These are phyloP conservation scores for Stichodactyla helianthus DNA, from an alignment of 64 coral and sea anemone genomes.

Conservation along the genomic window DNA sequence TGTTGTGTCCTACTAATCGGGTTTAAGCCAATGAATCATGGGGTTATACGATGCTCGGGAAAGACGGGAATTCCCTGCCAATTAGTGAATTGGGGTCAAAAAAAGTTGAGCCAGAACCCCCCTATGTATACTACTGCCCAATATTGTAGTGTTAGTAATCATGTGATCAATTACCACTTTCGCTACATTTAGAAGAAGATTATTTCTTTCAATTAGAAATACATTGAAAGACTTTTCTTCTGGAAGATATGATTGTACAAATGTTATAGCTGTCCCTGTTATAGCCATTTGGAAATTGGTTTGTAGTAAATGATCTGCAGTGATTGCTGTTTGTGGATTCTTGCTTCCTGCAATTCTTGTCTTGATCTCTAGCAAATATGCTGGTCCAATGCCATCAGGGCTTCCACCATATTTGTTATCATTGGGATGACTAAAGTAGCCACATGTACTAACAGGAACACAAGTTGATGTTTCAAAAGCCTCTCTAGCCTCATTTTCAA, in stretches of 20 bases:
- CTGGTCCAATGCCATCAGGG: conserved; percentile 36
- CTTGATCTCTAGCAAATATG: conserved; percentile 34
- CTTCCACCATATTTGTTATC: conserved; percentile 43
- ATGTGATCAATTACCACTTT: conserved; percentile 21
- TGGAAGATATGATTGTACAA: too few species aligned
- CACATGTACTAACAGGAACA: conserved; percentile 29
- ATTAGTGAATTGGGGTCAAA: too few species aligned
- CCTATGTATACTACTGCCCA: too few species aligned
- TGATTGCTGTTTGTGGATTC: too few species aligned
- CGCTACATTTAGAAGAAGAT: conserved; percentile 19
- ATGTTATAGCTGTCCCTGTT: conserved; percentile 33
- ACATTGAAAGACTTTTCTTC: too few species aligned
- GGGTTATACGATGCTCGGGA: too few species aligned
- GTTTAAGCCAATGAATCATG: too few species aligned
- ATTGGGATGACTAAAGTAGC: conserved; percentile 38
- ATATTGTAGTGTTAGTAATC: conserved; percentile 46
- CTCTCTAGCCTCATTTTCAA: conserved; percentile 35
- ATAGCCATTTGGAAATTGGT: too few species aligned
- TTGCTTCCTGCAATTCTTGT: conserved; percentile 27
- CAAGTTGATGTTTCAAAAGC: conserved; percentile 30
- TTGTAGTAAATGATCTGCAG: conserved; percentile 39
- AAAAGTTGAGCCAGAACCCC: too few species aligned
- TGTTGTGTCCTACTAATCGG: too few species aligned
- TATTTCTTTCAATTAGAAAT: conserved; percentile 47
- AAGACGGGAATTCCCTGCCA: too few species aligned